phyloP scores from a whole-genome alignment of 2,888 invertebrate genomes.

The Autographa gamma region DNA sequence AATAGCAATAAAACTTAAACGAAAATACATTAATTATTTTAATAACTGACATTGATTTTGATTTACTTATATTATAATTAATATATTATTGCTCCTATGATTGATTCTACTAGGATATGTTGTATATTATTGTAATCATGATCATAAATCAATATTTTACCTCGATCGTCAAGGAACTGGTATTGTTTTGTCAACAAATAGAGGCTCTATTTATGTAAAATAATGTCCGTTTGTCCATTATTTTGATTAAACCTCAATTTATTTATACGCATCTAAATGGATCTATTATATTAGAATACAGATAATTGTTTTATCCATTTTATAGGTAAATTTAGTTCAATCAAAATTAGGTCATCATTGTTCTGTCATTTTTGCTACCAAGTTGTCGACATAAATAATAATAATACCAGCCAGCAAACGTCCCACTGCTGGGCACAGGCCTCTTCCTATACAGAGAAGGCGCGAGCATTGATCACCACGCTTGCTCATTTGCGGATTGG shows the following conservation, averaged over 20 bases:
- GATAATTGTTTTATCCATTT: too few relatives aligned
- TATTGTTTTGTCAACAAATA: slow-evolving; percentile 4
- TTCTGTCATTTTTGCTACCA: too few relatives aligned
- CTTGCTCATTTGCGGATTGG: too few relatives aligned
- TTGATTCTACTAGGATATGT: background rate
- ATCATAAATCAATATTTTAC: slow-evolving; percentile 4
- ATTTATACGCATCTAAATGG: background rate
- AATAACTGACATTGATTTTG: background rate
- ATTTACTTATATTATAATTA: background rate
- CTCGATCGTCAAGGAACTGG: background rate
- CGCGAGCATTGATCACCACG: too few relatives aligned
- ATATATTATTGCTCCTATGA: background rate
- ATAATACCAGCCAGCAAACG: too few relatives aligned
- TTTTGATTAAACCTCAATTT: background rate
- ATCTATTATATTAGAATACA: too few relatives aligned
- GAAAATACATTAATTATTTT: background rate
- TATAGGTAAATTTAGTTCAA: too few relatives aligned
- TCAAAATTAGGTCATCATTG: too few relatives aligned
- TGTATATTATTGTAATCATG: slow-evolving; percentile 1
- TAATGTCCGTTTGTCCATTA: background rate
- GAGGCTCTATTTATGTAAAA: background rate
- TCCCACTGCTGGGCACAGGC: too few relatives aligned
- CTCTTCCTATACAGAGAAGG: too few relatives aligned
- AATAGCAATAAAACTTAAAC: too few relatives aligned
- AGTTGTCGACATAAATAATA: too few relatives aligned